These are phyloP conservation scores for Odocoileus hemionus DNA, from an alignment of 2,113 vertebrate species.

Conservation along the genomic window DNA sequence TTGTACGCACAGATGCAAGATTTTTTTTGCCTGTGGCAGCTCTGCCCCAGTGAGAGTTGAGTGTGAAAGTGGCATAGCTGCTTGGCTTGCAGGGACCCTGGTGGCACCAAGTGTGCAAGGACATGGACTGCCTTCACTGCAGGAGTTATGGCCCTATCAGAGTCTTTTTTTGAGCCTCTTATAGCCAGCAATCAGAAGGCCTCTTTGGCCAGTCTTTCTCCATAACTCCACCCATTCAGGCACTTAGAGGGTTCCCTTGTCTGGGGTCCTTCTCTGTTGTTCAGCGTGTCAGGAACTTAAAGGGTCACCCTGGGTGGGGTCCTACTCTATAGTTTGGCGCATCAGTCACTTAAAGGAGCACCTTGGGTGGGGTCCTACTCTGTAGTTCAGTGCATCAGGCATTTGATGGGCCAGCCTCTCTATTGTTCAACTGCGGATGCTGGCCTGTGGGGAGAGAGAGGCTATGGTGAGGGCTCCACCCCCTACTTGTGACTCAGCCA, in stretches of 20 bases:
- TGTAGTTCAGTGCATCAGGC: not conserved
- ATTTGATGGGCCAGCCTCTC: not conserved
- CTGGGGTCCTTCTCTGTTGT: not conserved
- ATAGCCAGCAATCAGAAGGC: not conserved
- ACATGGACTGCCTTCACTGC: not conserved
- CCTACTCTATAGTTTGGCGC: not conserved
- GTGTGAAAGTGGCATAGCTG: not conserved
- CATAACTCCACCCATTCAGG: not conserved
- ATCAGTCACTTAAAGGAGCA: not conserved
- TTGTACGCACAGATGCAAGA: not conserved
- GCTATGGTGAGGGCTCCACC: not conserved
- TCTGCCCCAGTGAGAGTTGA: not conserved
- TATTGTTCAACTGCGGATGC: not conserved
- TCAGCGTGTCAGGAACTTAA: not conserved
- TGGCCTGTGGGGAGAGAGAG: not conserved
- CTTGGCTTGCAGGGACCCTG: not conserved
- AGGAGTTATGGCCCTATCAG: not conserved
- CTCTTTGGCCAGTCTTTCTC: not conserved
- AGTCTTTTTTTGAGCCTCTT: not conserved
- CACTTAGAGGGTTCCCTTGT: not conserved
- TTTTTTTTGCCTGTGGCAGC: not conserved
- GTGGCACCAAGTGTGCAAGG: not conserved
- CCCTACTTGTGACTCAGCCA: not conserved
- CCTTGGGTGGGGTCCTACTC: not conserved
- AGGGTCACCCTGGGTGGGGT: not conserved